A percentile compares a stretch with the other conserved stretches of the same genome.
These are phyloP conservation scores for Spilosoma lubricipeda DNA, from an alignment of 2,888 invertebrate genomes.

Conservation along the genomic window DNA sequence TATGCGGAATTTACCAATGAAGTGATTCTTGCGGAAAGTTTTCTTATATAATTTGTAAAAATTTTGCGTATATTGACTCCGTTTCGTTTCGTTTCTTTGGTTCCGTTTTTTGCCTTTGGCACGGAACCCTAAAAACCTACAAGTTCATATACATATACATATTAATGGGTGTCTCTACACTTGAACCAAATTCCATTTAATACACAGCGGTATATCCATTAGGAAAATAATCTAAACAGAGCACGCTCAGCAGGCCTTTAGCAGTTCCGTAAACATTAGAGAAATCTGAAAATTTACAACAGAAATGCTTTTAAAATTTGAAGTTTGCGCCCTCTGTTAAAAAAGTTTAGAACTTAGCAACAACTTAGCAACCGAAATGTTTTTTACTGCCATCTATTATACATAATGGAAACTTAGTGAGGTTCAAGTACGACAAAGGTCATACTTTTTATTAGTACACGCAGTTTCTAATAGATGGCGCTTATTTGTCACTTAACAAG, in stretches of 20 bases:
- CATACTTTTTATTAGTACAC: neutral
- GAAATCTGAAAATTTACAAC: conserved; percentile 5
- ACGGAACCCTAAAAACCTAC: too few relatives aligned
- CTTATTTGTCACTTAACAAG: neutral
- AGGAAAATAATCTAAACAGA: conserved; percentile 35
- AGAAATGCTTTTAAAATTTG: neutral
- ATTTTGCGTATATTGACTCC: too few relatives aligned
- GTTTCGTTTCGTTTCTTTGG: too few relatives aligned
- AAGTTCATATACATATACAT: neutral
- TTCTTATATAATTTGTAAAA: too few relatives aligned
- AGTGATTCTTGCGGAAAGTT: too few relatives aligned
- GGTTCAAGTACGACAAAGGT: accelerated
- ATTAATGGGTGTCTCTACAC: neutral
- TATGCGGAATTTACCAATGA: too few relatives aligned
- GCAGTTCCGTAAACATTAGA: conserved; percentile 17
- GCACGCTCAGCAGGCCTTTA: conserved; percentile 61
- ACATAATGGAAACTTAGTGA: accelerated
- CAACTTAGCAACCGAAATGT: neutral
- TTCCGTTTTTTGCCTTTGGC: too few relatives aligned
- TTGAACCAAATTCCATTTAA: conserved; percentile 30
- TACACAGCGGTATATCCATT: conserved; percentile 45
- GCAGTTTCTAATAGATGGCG: conserved; percentile 37
- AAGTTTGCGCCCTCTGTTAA: conserved; percentile 23
- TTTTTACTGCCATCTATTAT: conserved; percentile 29
- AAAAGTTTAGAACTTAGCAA: neutral